Evolutionary conservation across 1,140 invertebrate genomes (phyloP).

Genomic region (Gonioctena quinquepunctata): DNA sequence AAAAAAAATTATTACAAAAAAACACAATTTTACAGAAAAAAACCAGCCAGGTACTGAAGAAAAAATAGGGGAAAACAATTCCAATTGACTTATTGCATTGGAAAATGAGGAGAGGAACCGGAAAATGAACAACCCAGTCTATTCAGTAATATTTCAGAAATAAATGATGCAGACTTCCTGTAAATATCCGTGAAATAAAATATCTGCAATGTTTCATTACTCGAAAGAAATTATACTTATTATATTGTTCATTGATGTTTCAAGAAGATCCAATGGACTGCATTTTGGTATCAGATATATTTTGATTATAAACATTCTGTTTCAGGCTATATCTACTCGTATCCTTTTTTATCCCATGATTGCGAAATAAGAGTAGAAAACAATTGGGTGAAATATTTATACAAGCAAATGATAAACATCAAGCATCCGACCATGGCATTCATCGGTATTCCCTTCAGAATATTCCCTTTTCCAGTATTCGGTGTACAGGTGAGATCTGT

Average conservation of each 20-base stretch:
- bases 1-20: too few relatives aligned
- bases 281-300: neutral
- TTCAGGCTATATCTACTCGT: conserved; percentile 68
- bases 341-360: conserved; percentile 67
- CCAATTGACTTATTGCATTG: too few relatives aligned
- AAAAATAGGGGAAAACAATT: too few relatives aligned
- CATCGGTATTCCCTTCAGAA: conserved; percentile 66
- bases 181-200: too few relatives aligned
- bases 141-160: too few relatives aligned
- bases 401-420: conserved; percentile 76
- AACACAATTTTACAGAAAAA: too few relatives aligned
- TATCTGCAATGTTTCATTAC: too few relatives aligned
- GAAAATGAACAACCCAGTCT: too few relatives aligned
- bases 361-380: conserved; percentile 65
- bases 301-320: conserved; percentile 7
- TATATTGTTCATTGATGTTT: neutral
- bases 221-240: neutral
- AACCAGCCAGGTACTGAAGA: too few relatives aligned
- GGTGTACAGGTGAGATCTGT: conserved; percentile 66
- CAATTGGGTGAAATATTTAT: conserved; percentile 68
- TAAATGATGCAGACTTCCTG: too few relatives aligned
- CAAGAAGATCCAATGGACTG: too few relatives aligned
- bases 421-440: conserved; percentile 73
- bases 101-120: too few relatives aligned
- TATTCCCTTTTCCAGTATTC: conserved; percentile 69